Base-by-base conservation (phyloP, 2,113 vertebrate species). In the Sigmodon hispidus region DNA sequence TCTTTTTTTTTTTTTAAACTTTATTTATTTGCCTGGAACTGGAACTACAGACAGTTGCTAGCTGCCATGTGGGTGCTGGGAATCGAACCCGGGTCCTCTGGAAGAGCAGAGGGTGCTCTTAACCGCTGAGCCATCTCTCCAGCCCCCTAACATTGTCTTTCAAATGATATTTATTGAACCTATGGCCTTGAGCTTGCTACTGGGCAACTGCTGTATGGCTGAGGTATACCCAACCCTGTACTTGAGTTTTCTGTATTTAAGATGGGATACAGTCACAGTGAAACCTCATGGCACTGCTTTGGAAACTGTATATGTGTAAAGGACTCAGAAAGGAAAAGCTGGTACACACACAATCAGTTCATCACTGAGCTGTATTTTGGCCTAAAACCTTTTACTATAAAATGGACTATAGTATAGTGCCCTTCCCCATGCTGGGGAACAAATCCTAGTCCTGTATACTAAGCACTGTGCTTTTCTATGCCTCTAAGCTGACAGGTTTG, bases 241-340 rank as follows among this genome's bases (percentile, higher is more conserved):
- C 40, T 19, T 43, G 59, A 85, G 16, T 77, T 93, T 95, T 76
- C 50, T 29, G 22, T 87, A 50, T 85, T 63, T 87, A 94, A 94
- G 93, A 93, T 21, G 81, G 89, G 88, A 19, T 67, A 13, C 83
- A 12, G 2, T 86, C 75, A 80, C 36, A 85, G 36, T 55, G 59
- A 87, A 88, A 50, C 63, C 52, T 95, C 29, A 9, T 5, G 67
- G 70, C 16, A 87, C 40, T 87, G 29, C 83, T 91, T 45, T 87
- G 31, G 65, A 77, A 22, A 89, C 1, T 65, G 34, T 72, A 24
- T 45, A 69, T 77, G 61, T 45, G n/a, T 31, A 45, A 57, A 55
- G 24, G 83, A 36, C 91, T 92, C 87, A 92, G 69, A 93, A 81
- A 2, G 90, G 69, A 93, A 81, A 2, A 77, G n/a, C 43, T 87